Conservation (phyloP, 1,140 invertebrate genomes). For the Trachymyrmex cornetzi region DNA sequence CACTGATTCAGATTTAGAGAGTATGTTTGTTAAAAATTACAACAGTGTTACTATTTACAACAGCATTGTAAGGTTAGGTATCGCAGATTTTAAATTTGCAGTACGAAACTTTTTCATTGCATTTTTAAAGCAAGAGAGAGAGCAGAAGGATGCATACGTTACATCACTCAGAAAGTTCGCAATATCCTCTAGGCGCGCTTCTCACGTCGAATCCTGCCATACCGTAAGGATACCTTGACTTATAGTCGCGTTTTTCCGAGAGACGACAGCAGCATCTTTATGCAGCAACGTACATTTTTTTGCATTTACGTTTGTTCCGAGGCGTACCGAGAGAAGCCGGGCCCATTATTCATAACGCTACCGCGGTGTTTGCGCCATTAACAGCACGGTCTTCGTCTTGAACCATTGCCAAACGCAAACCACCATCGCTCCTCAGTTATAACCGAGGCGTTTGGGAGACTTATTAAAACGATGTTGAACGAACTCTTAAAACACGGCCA, state of each 20-base stretch:
- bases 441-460: slow-evolving; percentile 58
- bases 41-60: background rate
- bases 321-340: slow-evolving; percentile 3
- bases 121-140: background rate
- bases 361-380: slow-evolving; percentile 53
- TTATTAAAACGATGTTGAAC: slow-evolving; percentile 66
- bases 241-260: slow-evolving; percentile 21
- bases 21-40: background rate
- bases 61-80: too few relatives aligned
- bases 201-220: background rate
- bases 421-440: slow-evolving; percentile 43
- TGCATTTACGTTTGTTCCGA: slow-evolving; percentile 49
- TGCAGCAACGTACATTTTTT: slow-evolving; percentile 35
- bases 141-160: background rate
- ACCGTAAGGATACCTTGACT: background rate
- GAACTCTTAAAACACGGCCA: slow-evolving; percentile 62
- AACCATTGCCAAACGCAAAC: slow-evolving; percentile 70
- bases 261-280: slow-evolving; percentile 34
- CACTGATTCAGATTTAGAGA: too few relatives aligned
- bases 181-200: background rate
- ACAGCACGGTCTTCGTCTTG: slow-evolving; percentile 61
- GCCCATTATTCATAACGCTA: slow-evolving; percentile 53
- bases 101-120: background rate
- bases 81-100: background rate
- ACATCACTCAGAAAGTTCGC: background rate